Percentiles rank a stretch among this genome's conserved stretches.
Conservation (phyloP, 2,113 vertebrate genomes). For the Oryzias curvinotus region DNA sequence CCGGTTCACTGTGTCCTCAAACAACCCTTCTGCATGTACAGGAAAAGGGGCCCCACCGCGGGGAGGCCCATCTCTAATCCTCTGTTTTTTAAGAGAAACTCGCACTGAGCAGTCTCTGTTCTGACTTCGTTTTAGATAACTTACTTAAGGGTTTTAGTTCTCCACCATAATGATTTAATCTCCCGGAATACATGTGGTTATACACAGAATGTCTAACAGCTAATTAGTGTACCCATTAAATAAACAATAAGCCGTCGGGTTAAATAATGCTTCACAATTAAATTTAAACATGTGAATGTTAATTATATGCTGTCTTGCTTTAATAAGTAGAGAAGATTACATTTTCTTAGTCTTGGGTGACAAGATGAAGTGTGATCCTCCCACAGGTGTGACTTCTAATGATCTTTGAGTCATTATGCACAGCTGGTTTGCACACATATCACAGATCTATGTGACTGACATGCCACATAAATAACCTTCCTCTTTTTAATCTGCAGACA, state of each 20-base stretch:
- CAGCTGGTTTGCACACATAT: too few species aligned
- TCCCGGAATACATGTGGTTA: not conserved
- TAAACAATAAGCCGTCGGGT: not conserved
- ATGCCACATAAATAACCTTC: too few species aligned
- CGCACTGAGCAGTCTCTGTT: constrained; percentile 39
- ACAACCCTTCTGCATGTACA: constrained; percentile 78
- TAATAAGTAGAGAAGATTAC: too few species aligned
- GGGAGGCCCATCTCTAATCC: constrained; percentile 72
- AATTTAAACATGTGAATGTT: too few species aligned
- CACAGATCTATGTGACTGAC: too few species aligned
- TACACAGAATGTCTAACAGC: not conserved
- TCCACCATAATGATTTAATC: not conserved
- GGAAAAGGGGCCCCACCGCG: constrained; percentile 78
- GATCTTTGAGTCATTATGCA: too few species aligned
- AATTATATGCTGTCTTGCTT: too few species aligned
- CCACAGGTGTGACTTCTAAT: too few species aligned
- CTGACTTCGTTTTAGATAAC: constrained; percentile 26
- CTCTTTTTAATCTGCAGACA: too few species aligned
- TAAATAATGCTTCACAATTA: too few species aligned
- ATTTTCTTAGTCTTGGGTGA: too few species aligned
- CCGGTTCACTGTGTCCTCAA: constrained; percentile 82
- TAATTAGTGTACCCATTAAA: not conserved
- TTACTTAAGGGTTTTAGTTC: constrained; percentile 1
- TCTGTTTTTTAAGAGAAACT: constrained; percentile 53
- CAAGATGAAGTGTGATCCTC: too few species aligned